Conservation (phyloP, 2,113 vertebrate genomes). For the Rafetus swinhoei region DNA sequence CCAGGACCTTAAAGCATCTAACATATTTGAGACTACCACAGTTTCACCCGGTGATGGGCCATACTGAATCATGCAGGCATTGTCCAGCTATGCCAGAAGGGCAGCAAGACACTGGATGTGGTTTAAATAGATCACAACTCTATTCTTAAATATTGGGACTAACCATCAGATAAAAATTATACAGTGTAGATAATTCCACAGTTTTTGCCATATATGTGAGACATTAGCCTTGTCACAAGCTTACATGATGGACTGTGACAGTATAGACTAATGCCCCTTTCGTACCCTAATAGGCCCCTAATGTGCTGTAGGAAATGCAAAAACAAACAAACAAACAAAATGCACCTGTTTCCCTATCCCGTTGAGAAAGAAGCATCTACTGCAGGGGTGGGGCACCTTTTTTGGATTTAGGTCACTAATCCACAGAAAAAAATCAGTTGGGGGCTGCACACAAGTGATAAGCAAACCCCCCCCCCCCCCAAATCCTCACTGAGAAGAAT, state of each 20-base stretch:
- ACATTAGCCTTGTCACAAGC: not conserved
- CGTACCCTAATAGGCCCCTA: not conserved
- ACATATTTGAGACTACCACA: not conserved
- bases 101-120: not conserved
- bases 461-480: too few relatives aligned
- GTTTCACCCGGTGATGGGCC: not conserved
- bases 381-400: too few relatives aligned
- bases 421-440: too few relatives aligned
- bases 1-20: not conserved
- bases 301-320: not conserved
- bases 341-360: too few relatives aligned
- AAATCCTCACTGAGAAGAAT: too few relatives aligned
- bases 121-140: not conserved
- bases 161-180: not conserved
- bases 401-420: too few relatives aligned
- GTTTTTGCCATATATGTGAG: not conserved
- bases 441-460: too few relatives aligned
- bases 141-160: not conserved
- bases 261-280: not conserved
- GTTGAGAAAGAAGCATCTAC: too few relatives aligned
- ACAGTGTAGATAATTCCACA: not conserved
- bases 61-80: not conserved
- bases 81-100: not conserved
- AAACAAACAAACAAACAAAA: not conserved
- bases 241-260: not conserved